phyloP scores from a whole-genome alignment of 1,140 invertebrate species.

The Anastrepha ludens region DNA sequence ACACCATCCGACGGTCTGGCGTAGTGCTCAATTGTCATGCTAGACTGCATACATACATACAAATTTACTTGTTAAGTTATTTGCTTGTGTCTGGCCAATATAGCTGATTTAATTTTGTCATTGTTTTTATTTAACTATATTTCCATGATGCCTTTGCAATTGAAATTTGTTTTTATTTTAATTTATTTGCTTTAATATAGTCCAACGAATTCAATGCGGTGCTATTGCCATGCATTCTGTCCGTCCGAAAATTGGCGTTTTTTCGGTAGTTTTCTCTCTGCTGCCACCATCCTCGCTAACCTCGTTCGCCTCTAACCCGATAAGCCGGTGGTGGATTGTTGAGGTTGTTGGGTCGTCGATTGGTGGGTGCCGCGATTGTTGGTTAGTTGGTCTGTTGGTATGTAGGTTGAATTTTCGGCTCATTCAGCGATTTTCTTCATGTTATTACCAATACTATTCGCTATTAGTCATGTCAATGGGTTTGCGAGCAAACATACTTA shows the following conservation, averaged over 20 bases:
- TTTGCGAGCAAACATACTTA: neutral
- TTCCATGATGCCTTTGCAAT: too few relatives aligned
- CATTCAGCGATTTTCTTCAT: conserved; percentile 34
- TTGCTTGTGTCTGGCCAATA: neutral
- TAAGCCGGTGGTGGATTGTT: neutral
- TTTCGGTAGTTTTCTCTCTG: neutral
- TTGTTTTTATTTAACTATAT: neutral
- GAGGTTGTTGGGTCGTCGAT: conserved; percentile 16
- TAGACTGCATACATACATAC: too few relatives aligned
- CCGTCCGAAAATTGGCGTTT: neutral
- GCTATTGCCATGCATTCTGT: neutral
- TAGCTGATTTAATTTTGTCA: neutral
- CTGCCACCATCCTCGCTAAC: conserved; percentile 5
- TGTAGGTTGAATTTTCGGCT: neutral
- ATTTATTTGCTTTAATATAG: conserved; percentile 13
- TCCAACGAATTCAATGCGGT: neutral
- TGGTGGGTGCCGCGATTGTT: neutral
- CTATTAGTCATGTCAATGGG: conserved; percentile 43
- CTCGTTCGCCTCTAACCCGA: neutral
- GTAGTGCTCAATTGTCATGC: neutral
- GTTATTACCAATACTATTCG: conserved; percentile 9
- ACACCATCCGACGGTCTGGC: neutral
- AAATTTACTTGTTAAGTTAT: neutral
- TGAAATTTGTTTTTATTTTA: neutral
- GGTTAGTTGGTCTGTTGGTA: conserved; percentile 5